Evolutionary conservation across 2,888 invertebrate species (phyloP).

Genomic region (Drosophila histrio): DNA sequence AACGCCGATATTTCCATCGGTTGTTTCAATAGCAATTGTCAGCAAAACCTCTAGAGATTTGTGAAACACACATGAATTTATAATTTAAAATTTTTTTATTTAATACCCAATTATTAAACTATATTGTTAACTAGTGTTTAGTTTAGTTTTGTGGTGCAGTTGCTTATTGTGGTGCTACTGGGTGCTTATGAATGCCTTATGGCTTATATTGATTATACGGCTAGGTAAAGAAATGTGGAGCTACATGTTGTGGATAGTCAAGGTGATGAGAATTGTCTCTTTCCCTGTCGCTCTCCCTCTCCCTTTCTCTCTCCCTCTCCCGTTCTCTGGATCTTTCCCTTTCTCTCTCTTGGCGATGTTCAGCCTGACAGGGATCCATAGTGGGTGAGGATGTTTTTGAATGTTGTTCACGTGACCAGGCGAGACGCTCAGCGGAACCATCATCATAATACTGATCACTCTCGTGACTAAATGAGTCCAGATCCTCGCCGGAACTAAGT

Average conservation of each 20-base stretch:
- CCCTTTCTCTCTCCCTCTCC: slow-evolving; percentile 5
- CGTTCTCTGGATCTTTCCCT: slow-evolving; percentile 7
- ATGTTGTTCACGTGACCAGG: slow-evolving; percentile 30
- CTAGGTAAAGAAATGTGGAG: slow-evolving; percentile 59
- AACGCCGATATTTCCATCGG: too few relatives aligned
- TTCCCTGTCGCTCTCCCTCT: neutral
- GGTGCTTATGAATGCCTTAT: slow-evolving; percentile 34
- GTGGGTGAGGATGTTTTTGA: neutral
- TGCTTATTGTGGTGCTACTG: slow-evolving; percentile 53
- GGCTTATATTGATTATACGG: neutral
- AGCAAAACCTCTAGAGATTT: too few relatives aligned
- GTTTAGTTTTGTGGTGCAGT: slow-evolving; percentile 47
- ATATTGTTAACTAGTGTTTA: neutral
- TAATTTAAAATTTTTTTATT: neutral
- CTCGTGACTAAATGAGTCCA: slow-evolving; percentile 35
- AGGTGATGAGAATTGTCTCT: slow-evolving; percentile 1
- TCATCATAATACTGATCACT: slow-evolving; percentile 50
- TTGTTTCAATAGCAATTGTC: too few relatives aligned
- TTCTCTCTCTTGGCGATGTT: slow-evolving; percentile 24
- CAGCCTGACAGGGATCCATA: slow-evolving; percentile 60
- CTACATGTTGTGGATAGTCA: slow-evolving; percentile 18
- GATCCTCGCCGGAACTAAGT: slow-evolving; percentile 33
- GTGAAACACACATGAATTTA: too few relatives aligned
- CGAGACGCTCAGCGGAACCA: neutral
- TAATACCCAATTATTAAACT: neutral